Evolutionary conservation across 2,888 invertebrate species (phyloP).

Genomic region (Phaonia tiefii): DNA sequence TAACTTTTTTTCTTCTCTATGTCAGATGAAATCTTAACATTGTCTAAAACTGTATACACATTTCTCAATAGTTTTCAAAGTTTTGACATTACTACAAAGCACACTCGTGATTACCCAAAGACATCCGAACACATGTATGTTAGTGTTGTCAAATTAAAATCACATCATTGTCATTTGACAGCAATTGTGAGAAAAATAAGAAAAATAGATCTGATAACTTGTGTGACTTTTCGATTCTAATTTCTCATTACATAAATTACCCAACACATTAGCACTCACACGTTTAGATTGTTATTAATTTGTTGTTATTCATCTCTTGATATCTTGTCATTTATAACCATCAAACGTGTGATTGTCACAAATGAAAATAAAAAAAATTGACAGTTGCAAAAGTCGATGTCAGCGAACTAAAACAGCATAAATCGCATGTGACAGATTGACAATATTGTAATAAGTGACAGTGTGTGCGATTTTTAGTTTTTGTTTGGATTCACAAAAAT

Average conservation of each 20-base stretch:
- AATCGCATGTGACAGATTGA: constrained; percentile 22
- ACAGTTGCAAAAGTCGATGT: too few relatives aligned
- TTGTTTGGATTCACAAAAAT: too few relatives aligned
- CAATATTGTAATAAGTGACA: constrained; percentile 25
- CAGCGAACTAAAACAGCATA: not conserved
- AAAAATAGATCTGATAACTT: too few relatives aligned
- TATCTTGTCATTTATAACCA: not conserved
- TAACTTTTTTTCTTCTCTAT: too few relatives aligned
- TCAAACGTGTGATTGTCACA: constrained; percentile 1
- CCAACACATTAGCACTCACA: not conserved
- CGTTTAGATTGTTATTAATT: not conserved
- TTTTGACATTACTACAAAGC: not conserved
- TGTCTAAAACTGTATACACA: too few relatives aligned
- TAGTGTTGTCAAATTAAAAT: constrained; percentile 12
- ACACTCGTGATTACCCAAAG: too few relatives aligned
- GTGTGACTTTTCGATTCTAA: not conserved
- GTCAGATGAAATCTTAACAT: too few relatives aligned
- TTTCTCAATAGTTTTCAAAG: not conserved
- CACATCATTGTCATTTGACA: not conserved
- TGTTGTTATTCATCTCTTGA: not conserved
- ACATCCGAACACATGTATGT: too few relatives aligned
- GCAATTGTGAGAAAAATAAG: not conserved
- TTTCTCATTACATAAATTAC: constrained; percentile 13
- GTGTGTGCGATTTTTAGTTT: constrained; percentile 1
- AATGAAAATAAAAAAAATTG: not conserved